Percentiles rank a stretch among this genome's conserved stretches.
These are phyloP conservation scores for Megamerina dolium DNA, from an alignment of 2,888 invertebrate species.

Conservation along the genomic window DNA sequence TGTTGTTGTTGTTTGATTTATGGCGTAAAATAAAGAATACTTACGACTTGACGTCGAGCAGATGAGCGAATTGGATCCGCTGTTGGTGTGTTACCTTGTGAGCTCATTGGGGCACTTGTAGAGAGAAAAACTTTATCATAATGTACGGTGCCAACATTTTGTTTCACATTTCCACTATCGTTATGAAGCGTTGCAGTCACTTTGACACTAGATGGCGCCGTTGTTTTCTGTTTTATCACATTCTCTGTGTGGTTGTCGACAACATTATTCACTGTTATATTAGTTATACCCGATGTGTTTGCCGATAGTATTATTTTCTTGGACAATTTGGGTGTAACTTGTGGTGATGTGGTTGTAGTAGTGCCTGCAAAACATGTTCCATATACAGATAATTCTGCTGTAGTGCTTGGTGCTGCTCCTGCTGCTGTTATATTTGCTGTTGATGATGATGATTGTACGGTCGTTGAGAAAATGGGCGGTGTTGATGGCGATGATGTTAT, in stretches of 20 bases:
- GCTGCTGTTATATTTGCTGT: constrained; percentile 11
- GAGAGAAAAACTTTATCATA: constrained; percentile 48
- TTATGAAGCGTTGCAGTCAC: neutral
- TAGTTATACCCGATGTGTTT: constrained; percentile 44
- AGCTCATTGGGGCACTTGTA: constrained; percentile 32
- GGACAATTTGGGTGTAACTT: constrained; percentile 36
- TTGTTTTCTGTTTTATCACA: too few species aligned
- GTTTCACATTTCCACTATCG: constrained; percentile 6
- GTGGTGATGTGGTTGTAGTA: constrained; percentile 11
- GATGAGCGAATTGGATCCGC: neutral
- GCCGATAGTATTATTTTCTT: constrained; percentile 46
- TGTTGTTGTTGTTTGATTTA: neutral
- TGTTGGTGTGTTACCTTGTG: constrained; percentile 8
- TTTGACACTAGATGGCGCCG: neutral
- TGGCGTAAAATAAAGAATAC: constrained; percentile 1
- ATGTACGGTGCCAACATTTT: constrained; percentile 31
- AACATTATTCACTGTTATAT: constrained; percentile 42
- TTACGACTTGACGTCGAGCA: constrained; percentile 12
- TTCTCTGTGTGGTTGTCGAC: constrained; percentile 17
- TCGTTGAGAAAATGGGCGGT: constrained; percentile 14
- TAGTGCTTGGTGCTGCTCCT: constrained; percentile 12
- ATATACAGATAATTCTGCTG: too few species aligned
- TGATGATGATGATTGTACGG: constrained; percentile 15
- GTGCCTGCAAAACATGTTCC: too few species aligned
- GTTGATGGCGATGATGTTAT: constrained; percentile 11